These are phyloP conservation scores for Leptinotarsa lineolata DNA, from an alignment of 1,140 invertebrate species.

Conservation along the genomic window DNA sequence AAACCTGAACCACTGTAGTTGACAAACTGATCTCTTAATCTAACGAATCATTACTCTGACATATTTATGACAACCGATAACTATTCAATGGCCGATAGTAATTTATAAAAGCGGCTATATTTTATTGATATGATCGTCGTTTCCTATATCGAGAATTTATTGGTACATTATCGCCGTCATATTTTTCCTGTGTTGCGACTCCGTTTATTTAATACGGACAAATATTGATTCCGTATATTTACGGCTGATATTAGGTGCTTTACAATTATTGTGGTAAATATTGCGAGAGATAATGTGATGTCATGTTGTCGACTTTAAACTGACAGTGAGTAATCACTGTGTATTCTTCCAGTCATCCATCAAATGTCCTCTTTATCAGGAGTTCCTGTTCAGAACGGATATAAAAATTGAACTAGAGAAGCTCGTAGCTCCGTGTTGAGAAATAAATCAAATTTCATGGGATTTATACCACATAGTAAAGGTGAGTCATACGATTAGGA, in stretches of 20 bases:
- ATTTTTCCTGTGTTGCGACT: constrained; percentile 10
- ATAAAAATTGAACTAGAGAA: too few relatives aligned
- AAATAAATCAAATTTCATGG: too few relatives aligned
- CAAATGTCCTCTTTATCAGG: too few relatives aligned
- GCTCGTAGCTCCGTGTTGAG: too few relatives aligned
- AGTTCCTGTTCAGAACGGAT: too few relatives aligned
- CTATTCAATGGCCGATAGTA: background rate
- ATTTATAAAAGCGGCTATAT: constrained; percentile 2
- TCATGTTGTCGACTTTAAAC: background rate
- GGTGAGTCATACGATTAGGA: too few relatives aligned
- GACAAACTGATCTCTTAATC: constrained; percentile 1
- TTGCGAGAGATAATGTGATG: background rate
- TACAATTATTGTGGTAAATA: constrained; percentile 18
- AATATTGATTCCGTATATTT: constrained; percentile 27
- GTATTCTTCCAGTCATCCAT: too few relatives aligned
- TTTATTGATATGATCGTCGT: background rate
- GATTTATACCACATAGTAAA: too few relatives aligned
- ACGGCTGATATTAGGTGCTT: constrained; percentile 6
- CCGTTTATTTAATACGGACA: constrained; percentile 19
- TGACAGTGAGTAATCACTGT: background rate
- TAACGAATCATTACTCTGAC: background rate
- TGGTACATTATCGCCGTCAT: constrained; percentile 20
- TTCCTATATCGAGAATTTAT: constrained; percentile 15
- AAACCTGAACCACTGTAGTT: constrained; percentile 2
- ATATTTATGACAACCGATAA: constrained; percentile 1